Base-by-base conservation (phyloP, 2,113 vertebrate genomes). In the Tetrao urogallus region DNA sequence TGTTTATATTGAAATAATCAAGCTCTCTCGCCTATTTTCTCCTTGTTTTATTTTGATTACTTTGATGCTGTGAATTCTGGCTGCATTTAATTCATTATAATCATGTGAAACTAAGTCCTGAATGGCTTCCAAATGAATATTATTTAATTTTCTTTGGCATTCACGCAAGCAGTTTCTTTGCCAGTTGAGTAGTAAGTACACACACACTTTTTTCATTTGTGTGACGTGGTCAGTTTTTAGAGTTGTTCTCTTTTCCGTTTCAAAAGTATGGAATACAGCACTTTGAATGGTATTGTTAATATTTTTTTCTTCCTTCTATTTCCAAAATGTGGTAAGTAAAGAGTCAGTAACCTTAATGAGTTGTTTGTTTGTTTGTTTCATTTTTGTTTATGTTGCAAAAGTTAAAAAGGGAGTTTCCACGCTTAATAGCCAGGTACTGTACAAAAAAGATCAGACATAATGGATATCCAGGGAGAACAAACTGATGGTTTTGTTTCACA, bases 21-120 rank as follows among this genome's bases (percentile, higher is more conserved):
- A 63, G 75, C 47, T 64, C 15, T 2, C 66, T 94, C 82, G 67
- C 57, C 30, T 94, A 2, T 28, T 89, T 86, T 83, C 77, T 67
- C 38, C 57, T 72, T 76, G 42, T 40, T 92, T 93, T 75, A 85
- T 92, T 96, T 96, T 90, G 63, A 70, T 88, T 93, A 36, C 45
- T 91, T 58, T 79, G 74, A 76, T 84, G 72, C 86, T 94, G 72
- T 85, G 92, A 93, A 52, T 91, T 60, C 87, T 85, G 78, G 34
- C 63, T 57, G 32, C 67, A 76, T 93, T 70, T 95, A 90, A 90
- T 94, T 95, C 90, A 92, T 94, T 90, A 90, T 87, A 95, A 83
- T 70, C 30, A 42, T 65, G 38, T 93, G 94, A 91, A 95, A 95
- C 69, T 54, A 88, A 91, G 61, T 70, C 57, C 71, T 86, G 80